Conservation (phyloP, 1,140 invertebrate species). For the Tetragonula clypearis region DNA sequence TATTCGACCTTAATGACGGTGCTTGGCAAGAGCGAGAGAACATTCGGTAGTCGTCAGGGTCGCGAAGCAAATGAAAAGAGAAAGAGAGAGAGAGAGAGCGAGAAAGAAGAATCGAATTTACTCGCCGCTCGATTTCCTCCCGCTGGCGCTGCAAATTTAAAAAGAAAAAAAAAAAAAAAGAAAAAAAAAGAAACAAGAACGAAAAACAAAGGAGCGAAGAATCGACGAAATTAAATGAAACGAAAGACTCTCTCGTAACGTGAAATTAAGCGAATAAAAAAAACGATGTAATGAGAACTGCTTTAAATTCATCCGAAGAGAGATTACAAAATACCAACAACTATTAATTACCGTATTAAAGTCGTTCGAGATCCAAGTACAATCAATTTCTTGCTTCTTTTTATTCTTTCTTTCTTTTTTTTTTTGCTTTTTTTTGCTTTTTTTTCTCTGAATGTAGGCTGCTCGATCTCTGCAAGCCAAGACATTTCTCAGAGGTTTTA, state of each 20-base stretch:
- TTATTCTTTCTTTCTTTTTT: not conserved
- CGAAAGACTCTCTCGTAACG: too few relatives aligned
- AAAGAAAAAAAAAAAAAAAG: too few relatives aligned
- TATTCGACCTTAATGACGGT: constrained; percentile 80
- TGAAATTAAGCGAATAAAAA: not conserved
- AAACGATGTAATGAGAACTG: not conserved
- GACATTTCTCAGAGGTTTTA: constrained; percentile 14
- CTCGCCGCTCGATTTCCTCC: not conserved
- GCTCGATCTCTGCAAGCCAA: not conserved
- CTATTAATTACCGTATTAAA: constrained; percentile 31
- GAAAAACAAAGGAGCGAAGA: not conserved
- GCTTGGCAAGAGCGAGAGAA: constrained; percentile 56
- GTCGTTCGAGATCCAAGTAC: not conserved
- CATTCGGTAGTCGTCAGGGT: constrained; percentile 71
- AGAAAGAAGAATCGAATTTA: constrained; percentile 41
- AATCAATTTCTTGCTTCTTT: constrained; percentile 15
- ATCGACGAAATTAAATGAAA: not conserved
- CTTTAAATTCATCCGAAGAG: not conserved
- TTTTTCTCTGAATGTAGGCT: not conserved
- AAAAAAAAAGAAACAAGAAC: not conserved
- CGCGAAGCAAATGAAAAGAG: constrained; percentile 35
- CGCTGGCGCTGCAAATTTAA: not conserved
- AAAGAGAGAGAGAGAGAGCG: constrained; percentile 30
- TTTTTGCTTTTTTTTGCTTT: not conserved
- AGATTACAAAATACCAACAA: not conserved